phyloP scores from a whole-genome alignment of 2,113 vertebrate species.

The Saccopteryx bilineata region DNA sequence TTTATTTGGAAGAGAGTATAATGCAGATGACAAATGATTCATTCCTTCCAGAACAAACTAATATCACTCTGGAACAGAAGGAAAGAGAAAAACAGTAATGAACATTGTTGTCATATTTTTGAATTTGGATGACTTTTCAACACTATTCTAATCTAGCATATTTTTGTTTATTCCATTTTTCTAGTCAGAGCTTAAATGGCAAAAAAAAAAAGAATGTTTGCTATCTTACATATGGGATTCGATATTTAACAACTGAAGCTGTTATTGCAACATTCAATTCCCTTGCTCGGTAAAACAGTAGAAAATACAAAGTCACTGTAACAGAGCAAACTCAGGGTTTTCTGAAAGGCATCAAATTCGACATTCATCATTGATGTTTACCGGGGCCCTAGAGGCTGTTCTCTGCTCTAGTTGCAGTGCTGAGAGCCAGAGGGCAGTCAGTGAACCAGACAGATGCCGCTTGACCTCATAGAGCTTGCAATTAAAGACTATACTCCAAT shows the following conservation, averaged over 20 bases:
- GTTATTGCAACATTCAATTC: neutral
- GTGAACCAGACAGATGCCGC: neutral
- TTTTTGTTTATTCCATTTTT: conserved; percentile 38
- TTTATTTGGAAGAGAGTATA: conserved; percentile 68
- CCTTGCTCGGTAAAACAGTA: conserved; percentile 2
- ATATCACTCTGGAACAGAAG: conserved; percentile 57
- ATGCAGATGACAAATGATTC: conserved; percentile 65
- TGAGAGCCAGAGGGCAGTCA: neutral
- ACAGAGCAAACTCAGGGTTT: neutral
- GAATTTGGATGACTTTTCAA: conserved; percentile 38
- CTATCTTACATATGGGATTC: conserved; percentile 29
- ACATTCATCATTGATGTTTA: neutral
- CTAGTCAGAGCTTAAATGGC: conserved; percentile 1
- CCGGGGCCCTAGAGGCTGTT: neutral
- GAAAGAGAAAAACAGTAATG: conserved; percentile 57
- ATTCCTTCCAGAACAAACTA: conserved; percentile 60
- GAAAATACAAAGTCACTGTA: conserved; percentile 25
- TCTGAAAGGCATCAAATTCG: conserved; percentile 45
- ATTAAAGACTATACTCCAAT: neutral
- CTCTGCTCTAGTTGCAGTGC: neutral
- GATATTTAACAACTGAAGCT: conserved; percentile 39
- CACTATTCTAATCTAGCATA: conserved; percentile 8
- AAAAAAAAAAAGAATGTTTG: conserved; percentile 24
- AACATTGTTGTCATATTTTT: conserved; percentile 38
- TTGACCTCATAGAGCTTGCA: neutral